Evolutionary conservation across 2,113 vertebrate species (phyloP).

Genomic region (Ptilorrhoa leucosticta): DNA sequence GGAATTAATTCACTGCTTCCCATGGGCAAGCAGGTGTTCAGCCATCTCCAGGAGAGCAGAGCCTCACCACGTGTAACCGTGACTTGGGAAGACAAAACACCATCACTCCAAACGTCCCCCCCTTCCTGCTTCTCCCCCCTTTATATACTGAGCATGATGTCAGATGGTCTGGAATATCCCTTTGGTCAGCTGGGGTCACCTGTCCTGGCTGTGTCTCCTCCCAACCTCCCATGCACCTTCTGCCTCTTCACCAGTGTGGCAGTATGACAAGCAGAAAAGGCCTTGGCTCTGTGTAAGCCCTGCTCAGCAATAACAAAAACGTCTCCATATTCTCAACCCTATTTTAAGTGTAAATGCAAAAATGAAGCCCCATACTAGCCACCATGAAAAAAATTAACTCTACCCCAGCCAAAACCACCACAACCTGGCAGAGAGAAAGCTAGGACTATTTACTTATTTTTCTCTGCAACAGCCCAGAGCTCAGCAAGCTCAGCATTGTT

Average conservation of each 20-base stretch:
- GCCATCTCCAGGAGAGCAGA: neutral
- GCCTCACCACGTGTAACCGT: rapidly evolving
- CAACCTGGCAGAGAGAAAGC: neutral
- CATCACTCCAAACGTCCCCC: neutral
- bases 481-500: neutral
- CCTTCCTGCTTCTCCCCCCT: neutral
- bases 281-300: neutral
- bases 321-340: neutral
- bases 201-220: neutral
- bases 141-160: neutral
- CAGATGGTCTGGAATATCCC: neutral
- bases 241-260: neutral
- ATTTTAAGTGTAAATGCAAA: neutral
- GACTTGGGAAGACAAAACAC: neutral
- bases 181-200: neutral
- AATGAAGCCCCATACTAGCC: neutral
- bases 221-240: neutral
- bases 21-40: neutral
- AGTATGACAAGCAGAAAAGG: neutral
- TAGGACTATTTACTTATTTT: neutral
- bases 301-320: neutral
- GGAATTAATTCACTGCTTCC: neutral
- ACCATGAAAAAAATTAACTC: neutral
- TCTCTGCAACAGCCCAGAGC: neutral
- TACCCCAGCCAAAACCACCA: neutral